Conservation (phyloP, 2,888 invertebrate genomes). For the Cataglyphis albicans region DNA sequence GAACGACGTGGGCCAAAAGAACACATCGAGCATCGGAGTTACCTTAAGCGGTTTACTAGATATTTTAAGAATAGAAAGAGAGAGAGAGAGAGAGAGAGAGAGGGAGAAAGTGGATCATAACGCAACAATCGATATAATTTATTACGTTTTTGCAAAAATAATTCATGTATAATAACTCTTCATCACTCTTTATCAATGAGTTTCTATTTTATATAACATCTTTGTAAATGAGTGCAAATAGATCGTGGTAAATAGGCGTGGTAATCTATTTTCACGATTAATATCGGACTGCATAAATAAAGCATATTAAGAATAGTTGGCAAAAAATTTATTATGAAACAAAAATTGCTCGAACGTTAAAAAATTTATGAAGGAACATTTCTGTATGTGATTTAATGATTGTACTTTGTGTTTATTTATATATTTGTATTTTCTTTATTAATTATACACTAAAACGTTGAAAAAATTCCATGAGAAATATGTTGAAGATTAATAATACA, state of each 20-base stretch:
- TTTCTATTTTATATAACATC: not conserved
- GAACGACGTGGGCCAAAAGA: constrained; percentile 73
- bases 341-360: not conserved
- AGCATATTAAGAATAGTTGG: not conserved
- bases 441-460: not conserved
- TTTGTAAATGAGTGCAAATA: not conserved
- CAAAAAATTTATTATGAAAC: not conserved
- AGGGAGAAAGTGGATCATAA: not conserved
- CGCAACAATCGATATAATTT: not conserved
- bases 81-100: not conserved
- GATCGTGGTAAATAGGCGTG: not conserved
- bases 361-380: not conserved
- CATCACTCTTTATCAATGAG: not conserved
- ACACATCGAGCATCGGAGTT: constrained; percentile 60
- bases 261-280: constrained; percentile 6
- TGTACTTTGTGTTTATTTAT: not conserved
- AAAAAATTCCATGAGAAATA: not conserved
- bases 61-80: constrained; percentile 66
- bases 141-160: constrained; percentile 22
- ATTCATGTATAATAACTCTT: too few relatives aligned
- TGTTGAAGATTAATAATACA: not conserved
- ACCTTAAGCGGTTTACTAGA: constrained; percentile 66
- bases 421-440: not conserved
- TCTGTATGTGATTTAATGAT: not conserved
- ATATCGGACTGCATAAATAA: constrained; percentile 14